These are phyloP conservation scores for Myrmophylax atrothorax DNA, from an alignment of 2,113 vertebrate genomes.

Conservation along the genomic window DNA sequence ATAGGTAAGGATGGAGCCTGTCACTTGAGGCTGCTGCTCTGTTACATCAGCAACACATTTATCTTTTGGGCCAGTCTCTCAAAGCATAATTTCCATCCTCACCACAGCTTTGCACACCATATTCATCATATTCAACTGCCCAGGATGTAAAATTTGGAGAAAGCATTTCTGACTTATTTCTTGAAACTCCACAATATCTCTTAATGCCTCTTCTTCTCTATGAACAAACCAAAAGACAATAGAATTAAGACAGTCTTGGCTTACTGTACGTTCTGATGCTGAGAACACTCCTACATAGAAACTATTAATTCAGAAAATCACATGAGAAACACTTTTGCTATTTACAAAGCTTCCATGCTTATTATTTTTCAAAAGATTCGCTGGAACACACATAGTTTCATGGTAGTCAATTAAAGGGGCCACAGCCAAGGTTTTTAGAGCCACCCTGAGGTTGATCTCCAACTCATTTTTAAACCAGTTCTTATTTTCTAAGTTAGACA, in stretches of 20 bases:
- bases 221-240: not conserved
- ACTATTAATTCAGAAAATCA: not conserved
- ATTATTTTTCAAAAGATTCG: not conserved
- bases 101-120: not conserved
- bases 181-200: not conserved
- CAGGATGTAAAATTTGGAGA: not conserved
- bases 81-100: not conserved
- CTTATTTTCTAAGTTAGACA: not conserved
- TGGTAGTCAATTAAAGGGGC: not conserved
- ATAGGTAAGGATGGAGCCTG: not conserved
- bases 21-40: not conserved
- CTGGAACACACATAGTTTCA: not conserved
- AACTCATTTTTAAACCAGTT: not conserved
- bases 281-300: not conserved
- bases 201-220: not conserved
- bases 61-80: not conserved
- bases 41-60: not conserved
- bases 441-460: no score
- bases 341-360: not conserved
- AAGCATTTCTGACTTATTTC: not conserved
- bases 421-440: not conserved
- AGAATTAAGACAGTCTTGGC: not conserved
- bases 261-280: not conserved
- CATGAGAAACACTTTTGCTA: not conserved
- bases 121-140: not conserved